Base-by-base conservation (phyloP, 2,888 invertebrate genomes). In the Nesidiocoris tenuis region DNA sequence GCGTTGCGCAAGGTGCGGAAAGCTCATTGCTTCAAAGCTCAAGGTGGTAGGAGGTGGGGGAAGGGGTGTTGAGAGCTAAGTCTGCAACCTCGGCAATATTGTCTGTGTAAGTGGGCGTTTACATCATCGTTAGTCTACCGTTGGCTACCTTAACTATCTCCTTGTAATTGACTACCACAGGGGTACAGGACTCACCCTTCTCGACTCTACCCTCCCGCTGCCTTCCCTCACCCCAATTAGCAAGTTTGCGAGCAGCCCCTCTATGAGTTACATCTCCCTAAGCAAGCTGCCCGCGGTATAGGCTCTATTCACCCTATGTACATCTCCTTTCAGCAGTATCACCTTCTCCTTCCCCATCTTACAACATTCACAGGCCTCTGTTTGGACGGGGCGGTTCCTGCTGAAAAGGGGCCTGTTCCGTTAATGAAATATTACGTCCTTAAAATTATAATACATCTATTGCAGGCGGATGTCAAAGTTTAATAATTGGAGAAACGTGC, bases 71-170 rank as follows among this genome's bases (percentile, higher is more conserved):
- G n/a, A 39, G 39, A 12, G 39, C 39, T 39, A 39, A 68, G 68
- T 67, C 75, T 68, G 63, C 75, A 68, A 75, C 68, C 71, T 61
- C 71, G 65, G 71, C 76, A 76, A 76, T 76, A 76, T 76, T 76
- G 76, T 76, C 71, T 71, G 72, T 72, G 76, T 76, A 76, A 76
- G 65, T 61, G 76, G 39, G 71, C 76, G 76, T 76, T 76, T 76
- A 75, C 75, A 75, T 75, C 75, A 75, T 75, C 75, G 70, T 75
- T 75, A 75, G 74, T 25, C 66, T 75, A 17, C 61, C 72, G 72
- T 63, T 61, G 63, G 63, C 72, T 61, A 61, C 72, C 63, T 39
- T 72, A 72, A 72, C 72, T 63, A 72, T 63, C 72, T 72, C 39
- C 61, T 72, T 61, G 72, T 72, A 72, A 72, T 72, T 72, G 72